phyloP scores from a whole-genome alignment of 2,797 vertebrate genomes.

The Gobionotothen gibberifrons region DNA sequence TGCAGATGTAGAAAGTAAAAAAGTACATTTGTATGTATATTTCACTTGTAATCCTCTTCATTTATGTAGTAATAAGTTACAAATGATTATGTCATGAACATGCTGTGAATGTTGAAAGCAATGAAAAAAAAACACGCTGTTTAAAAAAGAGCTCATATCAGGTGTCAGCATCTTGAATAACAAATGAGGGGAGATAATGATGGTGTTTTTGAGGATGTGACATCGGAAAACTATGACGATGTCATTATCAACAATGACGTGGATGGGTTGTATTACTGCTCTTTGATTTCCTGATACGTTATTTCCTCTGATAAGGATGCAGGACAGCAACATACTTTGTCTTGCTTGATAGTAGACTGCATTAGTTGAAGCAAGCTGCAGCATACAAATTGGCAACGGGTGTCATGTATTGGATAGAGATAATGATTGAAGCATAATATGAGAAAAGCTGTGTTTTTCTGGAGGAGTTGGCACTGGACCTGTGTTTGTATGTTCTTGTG shows the following conservation, averaged over 20 bases:
- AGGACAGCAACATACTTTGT: neutral
- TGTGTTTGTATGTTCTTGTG: neutral
- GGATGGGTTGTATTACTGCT: neutral
- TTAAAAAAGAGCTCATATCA: slow-evolving; percentile 39
- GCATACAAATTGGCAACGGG: too few relatives aligned
- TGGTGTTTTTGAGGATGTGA: neutral
- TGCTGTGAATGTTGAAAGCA: neutral
- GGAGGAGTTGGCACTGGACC: neutral
- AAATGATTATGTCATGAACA: neutral
- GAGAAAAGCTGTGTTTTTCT: neutral
- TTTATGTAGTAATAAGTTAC: neutral
- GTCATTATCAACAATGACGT: neutral
- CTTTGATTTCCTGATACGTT: slow-evolving; percentile 2
- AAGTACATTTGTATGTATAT: neutral
- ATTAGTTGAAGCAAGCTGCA: neutral
- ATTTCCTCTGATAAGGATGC: slow-evolving; percentile 24
- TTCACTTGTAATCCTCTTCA: neutral
- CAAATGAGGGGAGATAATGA: slow-evolving; percentile 14
- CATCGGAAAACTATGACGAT: slow-evolving; percentile 9
- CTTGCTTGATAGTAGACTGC: neutral
- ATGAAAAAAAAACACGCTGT: neutral
- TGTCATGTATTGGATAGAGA: neutral
- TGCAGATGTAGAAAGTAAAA: neutral
- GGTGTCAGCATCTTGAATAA: slow-evolving; percentile 46
- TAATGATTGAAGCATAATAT: neutral